Evolutionary conservation across 2,113 vertebrate species (phyloP).

Genomic region (Cyanoramphus novaezelandiae): DNA sequence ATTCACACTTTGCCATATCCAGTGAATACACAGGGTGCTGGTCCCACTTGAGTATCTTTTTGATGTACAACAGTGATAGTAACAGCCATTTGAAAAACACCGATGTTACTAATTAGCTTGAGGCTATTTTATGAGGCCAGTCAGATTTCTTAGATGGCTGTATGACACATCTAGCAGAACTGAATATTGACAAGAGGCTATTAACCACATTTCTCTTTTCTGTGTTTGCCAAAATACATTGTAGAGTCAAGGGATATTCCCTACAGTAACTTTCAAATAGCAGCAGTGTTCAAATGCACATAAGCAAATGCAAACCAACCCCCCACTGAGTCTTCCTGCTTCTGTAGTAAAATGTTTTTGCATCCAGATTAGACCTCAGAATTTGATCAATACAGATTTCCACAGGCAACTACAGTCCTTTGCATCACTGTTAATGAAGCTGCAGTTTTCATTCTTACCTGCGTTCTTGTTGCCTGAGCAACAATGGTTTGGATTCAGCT

Average conservation of each 20-base stretch:
- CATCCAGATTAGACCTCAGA: neutral
- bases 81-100: neutral
- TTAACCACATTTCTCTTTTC: neutral
- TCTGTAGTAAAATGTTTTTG: neutral
- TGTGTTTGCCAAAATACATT: neutral
- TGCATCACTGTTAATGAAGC: neutral
- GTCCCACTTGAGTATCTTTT: neutral
- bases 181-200: neutral
- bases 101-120: neutral
- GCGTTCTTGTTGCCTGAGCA: neutral
- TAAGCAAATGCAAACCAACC: neutral
- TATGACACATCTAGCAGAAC: neutral
- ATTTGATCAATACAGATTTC: neutral
- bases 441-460: neutral
- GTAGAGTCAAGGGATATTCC: neutral
- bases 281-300: neutral
- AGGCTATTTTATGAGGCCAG: slow-evolving; percentile 1
- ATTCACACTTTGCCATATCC: neutral
- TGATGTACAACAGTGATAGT: neutral
- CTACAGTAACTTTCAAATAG: neutral
- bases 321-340: neutral
- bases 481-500: neutral
- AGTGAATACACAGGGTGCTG: neutral
- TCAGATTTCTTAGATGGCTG: neutral
- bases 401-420: neutral